Conservation (phyloP, 2,797 vertebrate species). For the Phaenicophaeus curvirostris region DNA sequence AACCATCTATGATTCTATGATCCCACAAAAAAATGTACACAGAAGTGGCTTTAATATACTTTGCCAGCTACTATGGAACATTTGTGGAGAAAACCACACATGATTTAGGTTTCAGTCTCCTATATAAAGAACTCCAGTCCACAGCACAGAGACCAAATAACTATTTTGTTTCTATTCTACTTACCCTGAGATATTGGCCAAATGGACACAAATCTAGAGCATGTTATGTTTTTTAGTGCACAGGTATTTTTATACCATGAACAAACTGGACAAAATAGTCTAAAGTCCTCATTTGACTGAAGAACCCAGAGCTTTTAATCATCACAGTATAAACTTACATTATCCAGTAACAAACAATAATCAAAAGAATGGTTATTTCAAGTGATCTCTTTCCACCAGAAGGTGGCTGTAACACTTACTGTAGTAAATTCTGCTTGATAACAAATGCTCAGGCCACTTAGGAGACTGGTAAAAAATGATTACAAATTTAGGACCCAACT, state of each 20-base stretch:
- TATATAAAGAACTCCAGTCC: not conserved
- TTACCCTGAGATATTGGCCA: not conserved
- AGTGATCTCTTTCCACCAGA: not conserved
- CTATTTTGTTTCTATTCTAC: not conserved
- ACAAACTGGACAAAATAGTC: not conserved
- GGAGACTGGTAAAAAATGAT: not conserved
- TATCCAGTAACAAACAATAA: not conserved
- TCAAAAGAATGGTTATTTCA: not conserved
- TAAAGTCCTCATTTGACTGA: not conserved
- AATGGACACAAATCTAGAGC: not conserved
- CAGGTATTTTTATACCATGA: not conserved
- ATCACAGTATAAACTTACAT: not conserved
- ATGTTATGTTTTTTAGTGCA: not conserved
- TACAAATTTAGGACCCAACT: not conserved
- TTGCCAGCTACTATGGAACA: not conserved
- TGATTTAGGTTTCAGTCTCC: not conserved
- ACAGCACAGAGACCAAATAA: not conserved
- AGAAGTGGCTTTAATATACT: not conserved
- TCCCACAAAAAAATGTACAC: not conserved
- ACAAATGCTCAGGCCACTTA: not conserved
- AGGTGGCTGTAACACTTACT: not conserved
- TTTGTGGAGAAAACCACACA: rapidly evolving
- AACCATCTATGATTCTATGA: too few species aligned
- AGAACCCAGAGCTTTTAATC: not conserved
- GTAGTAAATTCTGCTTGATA: not conserved